Conservation (phyloP, 2,113 vertebrate species). For the Mustelus asterias region DNA sequence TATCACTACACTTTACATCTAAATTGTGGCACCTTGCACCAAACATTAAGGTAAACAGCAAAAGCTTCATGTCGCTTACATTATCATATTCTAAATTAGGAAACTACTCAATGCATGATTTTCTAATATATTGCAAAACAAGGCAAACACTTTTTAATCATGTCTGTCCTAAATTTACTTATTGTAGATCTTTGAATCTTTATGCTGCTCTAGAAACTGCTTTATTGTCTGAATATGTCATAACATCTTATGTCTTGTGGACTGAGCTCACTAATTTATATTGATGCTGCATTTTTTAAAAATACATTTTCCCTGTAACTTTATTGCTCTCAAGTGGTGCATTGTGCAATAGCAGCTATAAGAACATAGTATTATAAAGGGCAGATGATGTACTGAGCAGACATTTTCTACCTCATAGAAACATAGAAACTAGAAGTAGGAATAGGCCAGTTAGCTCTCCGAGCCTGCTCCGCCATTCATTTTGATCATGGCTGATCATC, state of each 20-base stretch:
- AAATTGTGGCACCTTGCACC: not conserved
- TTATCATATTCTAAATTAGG: not conserved
- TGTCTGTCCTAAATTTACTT: not conserved
- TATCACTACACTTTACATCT: not conserved
- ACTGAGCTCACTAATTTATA: not conserved
- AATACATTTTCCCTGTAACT: slow-evolving; percentile 19
- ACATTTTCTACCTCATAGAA: not conserved
- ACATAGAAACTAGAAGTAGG: no score
- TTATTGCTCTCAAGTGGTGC: slow-evolving; percentile 29
- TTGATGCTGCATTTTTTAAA: not conserved
- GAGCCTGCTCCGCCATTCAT: no score
- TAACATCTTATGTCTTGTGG: not conserved
- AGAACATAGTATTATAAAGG: not conserved
- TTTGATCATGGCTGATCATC: no score
- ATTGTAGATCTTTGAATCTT: not conserved
- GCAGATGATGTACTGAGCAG: not conserved
- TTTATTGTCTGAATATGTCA: not conserved
- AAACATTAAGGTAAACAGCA: slow-evolving; percentile 1
- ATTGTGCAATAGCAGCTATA: not conserved
- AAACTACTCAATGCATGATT: not conserved
- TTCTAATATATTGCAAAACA: not conserved
- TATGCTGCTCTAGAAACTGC: not conserved
- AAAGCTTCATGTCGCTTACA: not conserved
- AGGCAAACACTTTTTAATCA: not conserved
- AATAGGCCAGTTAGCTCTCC: no score